phyloP scores from a whole-genome alignment of 2,113 vertebrate species.

The Gadus macrocephalus region DNA sequence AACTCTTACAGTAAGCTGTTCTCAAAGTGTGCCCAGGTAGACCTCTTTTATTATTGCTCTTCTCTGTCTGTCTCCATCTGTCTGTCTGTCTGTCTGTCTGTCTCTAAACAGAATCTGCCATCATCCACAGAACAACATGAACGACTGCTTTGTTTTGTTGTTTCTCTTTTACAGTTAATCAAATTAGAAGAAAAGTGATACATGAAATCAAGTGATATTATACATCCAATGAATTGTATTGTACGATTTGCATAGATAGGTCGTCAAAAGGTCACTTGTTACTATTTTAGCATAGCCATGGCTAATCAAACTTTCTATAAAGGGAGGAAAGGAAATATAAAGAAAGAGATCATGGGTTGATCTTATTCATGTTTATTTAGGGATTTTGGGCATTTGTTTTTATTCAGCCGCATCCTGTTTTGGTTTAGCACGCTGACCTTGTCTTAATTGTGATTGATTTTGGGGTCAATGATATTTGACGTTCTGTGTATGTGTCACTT shows the following conservation, averaged over 20 bases:
- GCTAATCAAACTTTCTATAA: conserved; percentile 22
- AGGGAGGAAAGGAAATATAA: neutral
- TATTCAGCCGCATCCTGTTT: conserved; percentile 1
- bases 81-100: no score
- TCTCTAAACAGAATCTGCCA: no score
- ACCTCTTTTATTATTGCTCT: no score
- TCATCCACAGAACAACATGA: no score
- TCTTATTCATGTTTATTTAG: neutral
- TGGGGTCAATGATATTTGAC: conserved; percentile 4
- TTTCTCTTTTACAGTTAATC: no score
- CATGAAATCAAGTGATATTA: no score
- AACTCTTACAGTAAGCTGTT: no score
- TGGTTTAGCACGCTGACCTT: conserved; percentile 54
- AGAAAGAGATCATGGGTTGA: neutral
- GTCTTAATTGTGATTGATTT: conserved; percentile 13
- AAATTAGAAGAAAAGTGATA: no score
- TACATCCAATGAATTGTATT: no score
- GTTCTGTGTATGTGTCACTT: conserved; percentile 1
- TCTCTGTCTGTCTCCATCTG: no score
- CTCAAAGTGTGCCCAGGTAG: no score
- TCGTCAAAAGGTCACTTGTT: conserved; percentile 24
- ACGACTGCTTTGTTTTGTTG: no score
- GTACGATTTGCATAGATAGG: neutral
- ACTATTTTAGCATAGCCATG: conserved; percentile 11
- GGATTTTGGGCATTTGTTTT: neutral